phyloP scores from a whole-genome alignment of 2,888 invertebrate genomes.

The Sussaba pulchella region DNA sequence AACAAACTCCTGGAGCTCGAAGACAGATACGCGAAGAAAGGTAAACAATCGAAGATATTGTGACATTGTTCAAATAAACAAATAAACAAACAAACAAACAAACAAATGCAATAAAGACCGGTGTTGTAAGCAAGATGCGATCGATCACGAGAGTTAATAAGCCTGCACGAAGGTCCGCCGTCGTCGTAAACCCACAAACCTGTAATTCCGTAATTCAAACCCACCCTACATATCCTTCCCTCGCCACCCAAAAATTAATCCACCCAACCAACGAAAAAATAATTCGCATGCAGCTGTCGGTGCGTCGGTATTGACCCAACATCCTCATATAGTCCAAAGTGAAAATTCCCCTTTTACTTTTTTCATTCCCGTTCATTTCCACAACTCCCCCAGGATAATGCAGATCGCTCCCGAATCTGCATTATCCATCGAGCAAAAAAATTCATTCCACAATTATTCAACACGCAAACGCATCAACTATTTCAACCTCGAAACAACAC shows the following conservation, averaged over 20 bases:
- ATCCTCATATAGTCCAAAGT: slow-evolving; percentile 69
- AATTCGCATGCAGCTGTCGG: slow-evolving; percentile 30
- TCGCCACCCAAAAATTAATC: slow-evolving; percentile 21
- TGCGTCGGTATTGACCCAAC: slow-evolving; percentile 74
- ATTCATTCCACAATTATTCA: no score
- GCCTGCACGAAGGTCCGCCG: neutral
- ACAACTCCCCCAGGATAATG: neutral
- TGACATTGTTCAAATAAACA: neutral
- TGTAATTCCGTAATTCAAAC: slow-evolving; percentile 36
- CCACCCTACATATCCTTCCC: neutral
- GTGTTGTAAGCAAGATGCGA: neutral
- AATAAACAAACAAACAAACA: neutral
- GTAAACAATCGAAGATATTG: slow-evolving; percentile 67
- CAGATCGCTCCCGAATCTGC: neutral
- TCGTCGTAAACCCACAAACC: neutral
- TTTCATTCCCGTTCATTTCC: neutral
- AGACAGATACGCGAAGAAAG: slow-evolving; percentile 76
- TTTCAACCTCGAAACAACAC: no score
- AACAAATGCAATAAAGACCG: neutral
- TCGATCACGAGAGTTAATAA: neutral
- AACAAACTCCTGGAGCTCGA: slow-evolving; percentile 78
- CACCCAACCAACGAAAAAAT: no score
- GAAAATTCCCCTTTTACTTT: slow-evolving; percentile 37
- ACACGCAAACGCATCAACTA: no score
- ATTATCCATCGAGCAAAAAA: no score